Conservation (phyloP, 2,113 vertebrate species). For the Hymenochirus boettgeri region DNA sequence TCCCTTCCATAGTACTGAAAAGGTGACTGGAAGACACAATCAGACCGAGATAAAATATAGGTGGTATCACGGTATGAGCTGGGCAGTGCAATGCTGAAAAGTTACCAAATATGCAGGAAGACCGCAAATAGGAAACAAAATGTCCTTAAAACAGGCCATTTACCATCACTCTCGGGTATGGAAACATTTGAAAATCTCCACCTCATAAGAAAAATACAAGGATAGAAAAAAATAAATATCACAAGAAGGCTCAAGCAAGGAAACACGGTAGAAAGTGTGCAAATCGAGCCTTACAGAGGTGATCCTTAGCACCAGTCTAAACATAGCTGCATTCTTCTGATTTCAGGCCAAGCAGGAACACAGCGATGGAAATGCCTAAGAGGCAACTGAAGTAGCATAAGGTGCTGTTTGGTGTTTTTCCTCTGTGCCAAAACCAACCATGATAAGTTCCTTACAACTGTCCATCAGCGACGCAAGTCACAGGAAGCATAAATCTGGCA, state of each 20-base stretch:
- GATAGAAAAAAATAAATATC: slow-evolving; percentile 20
- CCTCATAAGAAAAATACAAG: slow-evolving; percentile 4
- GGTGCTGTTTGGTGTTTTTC: not conserved
- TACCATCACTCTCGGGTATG: not conserved
- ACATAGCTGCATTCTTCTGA: not conserved
- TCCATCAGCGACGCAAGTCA: not conserved
- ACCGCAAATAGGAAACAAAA: not conserved
- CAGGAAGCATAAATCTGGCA: not conserved
- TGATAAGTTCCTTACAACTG: not conserved
- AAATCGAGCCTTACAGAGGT: slow-evolving; percentile 15
- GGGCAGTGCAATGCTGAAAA: slow-evolving; percentile 31
- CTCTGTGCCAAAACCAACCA: not conserved
- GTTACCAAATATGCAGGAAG: slow-evolving; percentile 6
- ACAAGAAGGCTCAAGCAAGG: slow-evolving; percentile 6
- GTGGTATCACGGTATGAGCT: not conserved
- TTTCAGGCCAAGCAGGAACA: not conserved
- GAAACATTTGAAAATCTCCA: not conserved
- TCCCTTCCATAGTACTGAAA: not conserved
- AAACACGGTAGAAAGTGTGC: slow-evolving; percentile 23
- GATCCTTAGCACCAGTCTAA: not conserved
- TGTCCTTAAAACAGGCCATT: no score
- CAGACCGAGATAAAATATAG: not conserved
- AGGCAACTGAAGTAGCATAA: slow-evolving; percentile 4
- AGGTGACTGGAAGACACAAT: slow-evolving; percentile 12
- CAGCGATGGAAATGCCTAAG: not conserved